These are phyloP conservation scores for Nerophis ophidion DNA, from an alignment of 2,113 vertebrate genomes.

Conservation along the genomic window DNA sequence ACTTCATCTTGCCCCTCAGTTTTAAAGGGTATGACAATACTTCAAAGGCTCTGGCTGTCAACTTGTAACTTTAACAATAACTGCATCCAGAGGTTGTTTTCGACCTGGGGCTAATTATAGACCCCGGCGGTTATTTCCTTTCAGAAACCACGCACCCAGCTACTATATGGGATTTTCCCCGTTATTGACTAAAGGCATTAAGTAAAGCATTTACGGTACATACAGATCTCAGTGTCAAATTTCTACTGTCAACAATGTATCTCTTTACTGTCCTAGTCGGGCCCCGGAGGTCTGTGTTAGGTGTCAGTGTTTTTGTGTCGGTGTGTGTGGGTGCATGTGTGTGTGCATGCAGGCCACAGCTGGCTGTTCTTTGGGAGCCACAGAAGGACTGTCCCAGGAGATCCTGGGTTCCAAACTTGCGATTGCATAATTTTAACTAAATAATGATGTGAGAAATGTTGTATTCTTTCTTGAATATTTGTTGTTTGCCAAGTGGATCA, in stretches of 20 bases:
- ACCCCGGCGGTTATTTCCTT: no score
- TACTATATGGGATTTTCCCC: no score
- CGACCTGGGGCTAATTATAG: no score
- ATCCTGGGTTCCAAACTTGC: conserved; percentile 30
- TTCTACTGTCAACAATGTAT: neutral
- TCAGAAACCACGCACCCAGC: no score
- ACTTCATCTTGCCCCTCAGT: no score
- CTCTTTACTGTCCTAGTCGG: conserved; percentile 5
- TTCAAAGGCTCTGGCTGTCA: no score
- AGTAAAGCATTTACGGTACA: no score
- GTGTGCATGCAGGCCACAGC: conserved; percentile 44
- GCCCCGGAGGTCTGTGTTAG: conserved; percentile 14
- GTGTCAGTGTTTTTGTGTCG: conserved; percentile 24
- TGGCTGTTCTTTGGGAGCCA: conserved; percentile 45
- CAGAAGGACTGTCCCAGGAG: conserved; percentile 51
- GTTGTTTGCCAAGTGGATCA: conserved; percentile 20
- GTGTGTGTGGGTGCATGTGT: conserved; percentile 16
- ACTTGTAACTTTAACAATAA: no score
- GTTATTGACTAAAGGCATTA: no score
- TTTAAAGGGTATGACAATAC: no score
- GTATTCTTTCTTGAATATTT: neutral
- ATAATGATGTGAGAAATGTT: conserved; percentile 5
- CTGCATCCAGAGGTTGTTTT: no score
- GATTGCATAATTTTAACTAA: conserved; percentile 41
- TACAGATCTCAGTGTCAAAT: no score